Evolutionary conservation across 2,113 vertebrate genomes (phyloP).

Genomic region (Pyxicephalus adspersus): DNA sequence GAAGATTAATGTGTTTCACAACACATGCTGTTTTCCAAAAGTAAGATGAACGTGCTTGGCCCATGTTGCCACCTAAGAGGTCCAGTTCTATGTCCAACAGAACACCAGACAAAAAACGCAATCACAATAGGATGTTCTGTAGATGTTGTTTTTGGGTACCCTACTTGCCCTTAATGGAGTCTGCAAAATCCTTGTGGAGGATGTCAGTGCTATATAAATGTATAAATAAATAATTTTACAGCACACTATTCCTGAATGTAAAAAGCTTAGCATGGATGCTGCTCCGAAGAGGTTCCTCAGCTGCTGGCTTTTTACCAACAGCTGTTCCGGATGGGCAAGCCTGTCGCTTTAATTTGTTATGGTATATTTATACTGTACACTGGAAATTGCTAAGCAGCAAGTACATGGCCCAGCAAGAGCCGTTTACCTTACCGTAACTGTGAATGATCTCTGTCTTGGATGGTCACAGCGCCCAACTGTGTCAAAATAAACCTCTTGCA

Average conservation of each 20-base stretch:
- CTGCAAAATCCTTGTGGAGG: no score
- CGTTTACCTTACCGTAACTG: not conserved
- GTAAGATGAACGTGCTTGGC: not conserved
- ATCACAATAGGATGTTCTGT: no score
- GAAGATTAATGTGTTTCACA: slow-evolving; percentile 33
- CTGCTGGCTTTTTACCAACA: not conserved
- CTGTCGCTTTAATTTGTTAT: not conserved
- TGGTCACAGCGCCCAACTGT: not conserved
- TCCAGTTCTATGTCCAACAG: no score
- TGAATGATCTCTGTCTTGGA: not conserved
- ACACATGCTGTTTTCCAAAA: not conserved
- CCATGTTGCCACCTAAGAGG: not conserved
- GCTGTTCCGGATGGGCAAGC: not conserved
- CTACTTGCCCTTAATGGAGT: no score
- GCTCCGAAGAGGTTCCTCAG: not conserved
- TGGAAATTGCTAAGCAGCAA: not conserved
- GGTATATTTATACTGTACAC: not conserved
- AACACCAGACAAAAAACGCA: no score
- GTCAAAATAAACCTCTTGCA: not conserved
- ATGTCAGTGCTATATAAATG: no score
- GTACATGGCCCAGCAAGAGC: not conserved
- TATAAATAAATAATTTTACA: no score
- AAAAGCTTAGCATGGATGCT: no score
- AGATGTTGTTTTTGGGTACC: no score
- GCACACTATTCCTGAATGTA: no score